phyloP scores from a whole-genome alignment of 2,113 vertebrate genomes.

The Tetrao urogallus region DNA sequence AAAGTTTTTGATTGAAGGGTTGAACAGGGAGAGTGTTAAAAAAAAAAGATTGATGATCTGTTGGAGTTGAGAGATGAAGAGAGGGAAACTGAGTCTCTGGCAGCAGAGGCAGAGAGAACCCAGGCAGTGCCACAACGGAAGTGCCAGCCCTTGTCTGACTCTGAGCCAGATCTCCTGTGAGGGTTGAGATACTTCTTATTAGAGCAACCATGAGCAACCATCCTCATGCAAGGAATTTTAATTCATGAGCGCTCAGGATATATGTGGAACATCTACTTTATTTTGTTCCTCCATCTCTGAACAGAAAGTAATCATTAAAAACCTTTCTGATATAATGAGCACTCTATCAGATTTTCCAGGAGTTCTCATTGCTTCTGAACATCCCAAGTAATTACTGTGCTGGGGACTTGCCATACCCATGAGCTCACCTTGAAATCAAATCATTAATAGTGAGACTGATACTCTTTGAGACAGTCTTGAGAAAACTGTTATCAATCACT shows the following conservation, averaged over 20 bases:
- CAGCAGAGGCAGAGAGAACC: background rate
- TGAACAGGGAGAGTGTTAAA: background rate
- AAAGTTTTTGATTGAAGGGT: background rate
- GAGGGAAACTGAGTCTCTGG: background rate
- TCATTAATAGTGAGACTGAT: background rate
- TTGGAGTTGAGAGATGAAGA: background rate
- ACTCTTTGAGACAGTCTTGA: constrained; percentile 5
- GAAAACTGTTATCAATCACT: background rate
- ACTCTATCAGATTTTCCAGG: constrained; percentile 30
- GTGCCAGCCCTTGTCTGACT: background rate
- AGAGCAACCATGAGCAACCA: background rate
- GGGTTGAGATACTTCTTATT: background rate
- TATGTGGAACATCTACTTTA: background rate
- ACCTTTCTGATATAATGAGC: constrained; percentile 44
- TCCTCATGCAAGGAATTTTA: background rate
- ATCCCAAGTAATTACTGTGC: constrained; percentile 41
- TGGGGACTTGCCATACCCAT: constrained; percentile 51
- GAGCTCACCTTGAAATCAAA: constrained; percentile 61
- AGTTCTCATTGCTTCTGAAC: constrained; percentile 37
- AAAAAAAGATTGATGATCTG: background rate
- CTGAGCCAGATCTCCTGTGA: background rate
- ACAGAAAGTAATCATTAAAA: constrained; percentile 50
- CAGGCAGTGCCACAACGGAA: background rate
- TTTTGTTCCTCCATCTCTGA: background rate
- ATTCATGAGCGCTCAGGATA: background rate